A percentile compares a stretch with the other conserved stretches of the same genome.
phyloP scores from a whole-genome alignment of 2,797 vertebrate genomes.

The Ptychadena robeensis region DNA sequence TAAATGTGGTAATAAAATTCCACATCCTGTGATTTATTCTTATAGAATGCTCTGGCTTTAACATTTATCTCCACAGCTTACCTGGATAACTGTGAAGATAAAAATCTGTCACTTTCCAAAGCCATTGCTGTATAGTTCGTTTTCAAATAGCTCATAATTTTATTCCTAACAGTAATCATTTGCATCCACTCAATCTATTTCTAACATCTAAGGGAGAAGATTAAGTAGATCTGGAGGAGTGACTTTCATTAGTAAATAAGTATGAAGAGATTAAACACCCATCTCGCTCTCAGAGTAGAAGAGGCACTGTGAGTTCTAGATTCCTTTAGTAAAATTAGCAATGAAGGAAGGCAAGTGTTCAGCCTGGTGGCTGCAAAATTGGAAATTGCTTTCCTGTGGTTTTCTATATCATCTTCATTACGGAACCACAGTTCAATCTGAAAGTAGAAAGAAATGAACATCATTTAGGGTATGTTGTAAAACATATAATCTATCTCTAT shows the following conservation, averaged over 20 bases:
- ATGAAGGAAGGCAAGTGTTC: slow-evolving; percentile 74
- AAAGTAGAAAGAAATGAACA: slow-evolving; percentile 83
- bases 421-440: slow-evolving; percentile 88
- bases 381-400: slow-evolving; percentile 84
- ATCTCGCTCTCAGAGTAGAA: slow-evolving; percentile 71
- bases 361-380: slow-evolving; percentile 82
- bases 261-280: slow-evolving; percentile 69
- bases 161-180: slow-evolving; percentile 66
- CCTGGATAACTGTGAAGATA: slow-evolving; percentile 59
- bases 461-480: slow-evolving; percentile 78
- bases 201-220: slow-evolving; percentile 68
- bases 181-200: slow-evolving; percentile 68
- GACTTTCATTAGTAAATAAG: slow-evolving; percentile 70
- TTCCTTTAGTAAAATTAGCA: slow-evolving; percentile 78
- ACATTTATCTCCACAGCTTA: slow-evolving; percentile 59
- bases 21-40: slow-evolving; percentile 14
- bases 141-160: slow-evolving; percentile 69
- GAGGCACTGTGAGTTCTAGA: slow-evolving; percentile 75
- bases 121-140: slow-evolving; percentile 64
- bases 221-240: slow-evolving; percentile 68
- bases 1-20: slow-evolving; percentile 10
- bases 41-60: slow-evolving; percentile 55
- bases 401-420: slow-evolving; percentile 87
- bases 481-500: slow-evolving; percentile 74
- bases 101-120: slow-evolving; percentile 61